A percentile compares a stretch with the other conserved stretches of the same genome.
phyloP scores from a whole-genome alignment of 2,888 invertebrate genomes.

The Stenoptilia bipunctidactyla region DNA sequence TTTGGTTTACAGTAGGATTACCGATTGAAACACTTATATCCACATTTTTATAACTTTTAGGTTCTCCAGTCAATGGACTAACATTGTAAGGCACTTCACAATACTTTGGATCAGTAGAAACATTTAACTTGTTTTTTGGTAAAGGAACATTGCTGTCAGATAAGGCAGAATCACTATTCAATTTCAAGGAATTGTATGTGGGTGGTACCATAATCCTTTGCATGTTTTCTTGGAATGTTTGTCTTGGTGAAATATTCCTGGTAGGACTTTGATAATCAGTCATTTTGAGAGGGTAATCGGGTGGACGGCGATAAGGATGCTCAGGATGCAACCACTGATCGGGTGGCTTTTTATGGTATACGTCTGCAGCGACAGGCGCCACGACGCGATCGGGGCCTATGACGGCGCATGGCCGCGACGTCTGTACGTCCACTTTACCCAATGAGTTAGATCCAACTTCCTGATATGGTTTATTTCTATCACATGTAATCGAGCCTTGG shows the following conservation, averaged over 20 bases:
- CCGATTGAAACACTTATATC: constrained; percentile 39
- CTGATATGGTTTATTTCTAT: constrained; percentile 47
- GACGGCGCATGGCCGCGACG: constrained; percentile 59
- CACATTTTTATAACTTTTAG: constrained; percentile 40
- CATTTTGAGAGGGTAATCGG: constrained; percentile 48
- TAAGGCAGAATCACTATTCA: constrained; percentile 38
- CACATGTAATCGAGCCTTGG: constrained; percentile 34
- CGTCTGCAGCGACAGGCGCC: constrained; percentile 33
- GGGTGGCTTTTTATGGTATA: constrained; percentile 36
- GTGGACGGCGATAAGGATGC: constrained; percentile 37
- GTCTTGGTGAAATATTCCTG: constrained; percentile 65
- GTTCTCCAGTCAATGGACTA: constrained; percentile 44
- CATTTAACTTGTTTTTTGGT: constrained; percentile 43
- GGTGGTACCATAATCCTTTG: constrained; percentile 60
- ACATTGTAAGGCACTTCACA: constrained; percentile 65
- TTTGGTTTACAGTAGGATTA: constrained; percentile 31
- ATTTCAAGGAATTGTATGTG: constrained; percentile 39
- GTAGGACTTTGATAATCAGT: constrained; percentile 39
- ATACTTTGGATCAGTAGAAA: constrained; percentile 47
- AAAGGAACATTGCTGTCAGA: constrained; percentile 27
- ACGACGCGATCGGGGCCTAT: constrained; percentile 61
- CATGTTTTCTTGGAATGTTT: constrained; percentile 69
- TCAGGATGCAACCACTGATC: constrained; percentile 46
- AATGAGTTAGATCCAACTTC: constrained; percentile 46
- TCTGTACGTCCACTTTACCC: constrained; percentile 48